Evolutionary conservation across 2,888 invertebrate genomes (phyloP).

Genomic region (Halocaridina rubra): DNA sequence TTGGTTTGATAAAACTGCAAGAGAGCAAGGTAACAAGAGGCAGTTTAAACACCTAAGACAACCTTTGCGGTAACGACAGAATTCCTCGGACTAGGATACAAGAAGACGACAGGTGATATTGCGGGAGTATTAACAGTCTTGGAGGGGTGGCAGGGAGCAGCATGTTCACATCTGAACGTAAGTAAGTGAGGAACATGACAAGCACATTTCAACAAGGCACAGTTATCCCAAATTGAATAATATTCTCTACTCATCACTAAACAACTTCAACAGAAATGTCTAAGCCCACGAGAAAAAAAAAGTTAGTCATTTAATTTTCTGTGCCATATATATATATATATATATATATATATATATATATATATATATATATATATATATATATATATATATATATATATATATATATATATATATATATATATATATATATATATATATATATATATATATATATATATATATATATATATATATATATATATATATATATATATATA

Average conservation of each 20-base stretch:
- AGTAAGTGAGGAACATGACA: background rate
- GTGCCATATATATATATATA: no score
- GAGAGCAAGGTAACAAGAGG: slow-evolving; percentile 13
- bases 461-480: no score
- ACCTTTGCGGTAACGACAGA: slow-evolving; percentile 7
- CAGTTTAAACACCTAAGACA: slow-evolving; percentile 4
- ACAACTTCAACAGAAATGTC: no score
- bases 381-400: no score
- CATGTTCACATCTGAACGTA: slow-evolving; percentile 2
- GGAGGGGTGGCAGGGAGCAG: slow-evolving; percentile 15
- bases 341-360: no score
- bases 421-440: no score
- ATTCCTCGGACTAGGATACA: slow-evolving; percentile 29
- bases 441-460: no score
- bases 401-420: no score
- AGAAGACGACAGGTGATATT: slow-evolving; percentile 21
- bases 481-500: no score
- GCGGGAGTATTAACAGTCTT: background rate
- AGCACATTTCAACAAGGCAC: slow-evolving; percentile 22
- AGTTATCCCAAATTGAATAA: slow-evolving; percentile 11
- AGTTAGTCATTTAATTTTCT: no score
- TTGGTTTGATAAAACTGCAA: background rate
- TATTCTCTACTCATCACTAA: slow-evolving; percentile 1
- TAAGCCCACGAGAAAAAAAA: no score
- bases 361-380: no score